Conservation (phyloP, 1,140 invertebrate species). For the Sarcophaga peregrina region DNA sequence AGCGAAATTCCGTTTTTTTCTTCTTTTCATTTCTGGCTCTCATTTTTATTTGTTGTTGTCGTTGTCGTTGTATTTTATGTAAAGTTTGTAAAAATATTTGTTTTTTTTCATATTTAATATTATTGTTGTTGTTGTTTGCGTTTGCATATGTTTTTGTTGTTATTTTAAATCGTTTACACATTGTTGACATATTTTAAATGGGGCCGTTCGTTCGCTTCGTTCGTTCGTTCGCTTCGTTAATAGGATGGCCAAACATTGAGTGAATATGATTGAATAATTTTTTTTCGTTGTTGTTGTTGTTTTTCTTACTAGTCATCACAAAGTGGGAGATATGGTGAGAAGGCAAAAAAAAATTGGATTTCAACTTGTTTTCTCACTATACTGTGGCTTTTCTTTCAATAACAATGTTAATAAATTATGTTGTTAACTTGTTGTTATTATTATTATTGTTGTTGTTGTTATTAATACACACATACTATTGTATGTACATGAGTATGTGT, state of each 20-base stretch:
- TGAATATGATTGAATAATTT: background rate
- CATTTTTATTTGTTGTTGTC: background rate
- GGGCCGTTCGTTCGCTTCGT: background rate
- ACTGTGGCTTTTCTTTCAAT: slow-evolving; percentile 36
- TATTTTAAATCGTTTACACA: slow-evolving; percentile 28
- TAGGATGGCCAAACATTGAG: too few species aligned
- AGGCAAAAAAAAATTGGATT: background rate
- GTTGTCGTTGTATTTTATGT: background rate
- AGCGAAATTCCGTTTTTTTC: background rate
- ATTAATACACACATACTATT: too few species aligned
- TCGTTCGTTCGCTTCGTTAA: too few species aligned
- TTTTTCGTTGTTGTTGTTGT: background rate
- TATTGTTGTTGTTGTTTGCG: slow-evolving; percentile 4
- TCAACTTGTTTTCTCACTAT: slow-evolving; percentile 26
- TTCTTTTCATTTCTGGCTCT: background rate
- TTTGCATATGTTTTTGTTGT: slow-evolving; percentile 6
- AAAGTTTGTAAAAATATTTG: background rate
- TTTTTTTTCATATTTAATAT: background rate
- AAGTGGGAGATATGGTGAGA: background rate
- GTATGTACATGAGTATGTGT: too few species aligned
- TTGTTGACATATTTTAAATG: slow-evolving; percentile 38
- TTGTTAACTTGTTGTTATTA: background rate
- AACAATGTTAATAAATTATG: slow-evolving; percentile 32
- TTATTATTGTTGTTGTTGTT: too few species aligned
- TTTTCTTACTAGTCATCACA: background rate